Evolutionary conservation across 1,140 invertebrate species (phyloP).

Genomic region (Wiebesia pumilae): DNA sequence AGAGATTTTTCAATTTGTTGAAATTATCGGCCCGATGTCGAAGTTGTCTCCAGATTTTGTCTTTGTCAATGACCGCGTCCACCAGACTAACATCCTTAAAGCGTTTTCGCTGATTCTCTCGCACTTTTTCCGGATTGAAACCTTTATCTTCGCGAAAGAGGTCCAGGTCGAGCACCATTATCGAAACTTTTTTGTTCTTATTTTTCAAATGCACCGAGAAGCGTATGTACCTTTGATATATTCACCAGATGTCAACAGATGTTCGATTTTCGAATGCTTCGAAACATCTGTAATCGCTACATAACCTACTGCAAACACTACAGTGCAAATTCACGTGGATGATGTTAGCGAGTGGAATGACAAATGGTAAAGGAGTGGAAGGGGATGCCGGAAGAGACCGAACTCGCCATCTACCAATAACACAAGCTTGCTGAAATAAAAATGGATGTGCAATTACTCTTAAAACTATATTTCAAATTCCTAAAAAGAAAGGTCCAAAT

Average conservation of each 20-base stretch:
- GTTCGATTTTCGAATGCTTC: background rate
- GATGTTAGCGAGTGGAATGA: background rate
- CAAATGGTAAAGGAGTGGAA: background rate
- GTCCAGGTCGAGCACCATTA: constrained; percentile 99
- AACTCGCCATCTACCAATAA: background rate
- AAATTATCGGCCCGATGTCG: constrained; percentile 92
- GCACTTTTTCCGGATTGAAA: constrained; percentile 91
- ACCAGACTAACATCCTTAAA: constrained; percentile 96
- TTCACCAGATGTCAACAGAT: background rate
- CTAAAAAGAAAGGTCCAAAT: background rate
- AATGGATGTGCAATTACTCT: too few species aligned
- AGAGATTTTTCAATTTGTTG: constrained; percentile 97
- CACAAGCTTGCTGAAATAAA: too few species aligned
- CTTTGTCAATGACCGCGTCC: constrained; percentile 92
- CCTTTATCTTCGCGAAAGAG: constrained; percentile 97
- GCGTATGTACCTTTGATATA: background rate
- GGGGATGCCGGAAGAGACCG: background rate
- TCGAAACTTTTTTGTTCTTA: constrained; percentile 50
- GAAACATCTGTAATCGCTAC: background rate
- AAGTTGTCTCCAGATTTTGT: constrained; percentile 92
- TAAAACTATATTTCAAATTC: background rate
- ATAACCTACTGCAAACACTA: constrained; percentile 2
- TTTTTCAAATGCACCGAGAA: background rate
- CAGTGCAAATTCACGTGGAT: background rate
- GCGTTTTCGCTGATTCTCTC: constrained; percentile 93